Conservation (phyloP, 2,888 invertebrate species). For the Sarcophaga subvicina region DNA sequence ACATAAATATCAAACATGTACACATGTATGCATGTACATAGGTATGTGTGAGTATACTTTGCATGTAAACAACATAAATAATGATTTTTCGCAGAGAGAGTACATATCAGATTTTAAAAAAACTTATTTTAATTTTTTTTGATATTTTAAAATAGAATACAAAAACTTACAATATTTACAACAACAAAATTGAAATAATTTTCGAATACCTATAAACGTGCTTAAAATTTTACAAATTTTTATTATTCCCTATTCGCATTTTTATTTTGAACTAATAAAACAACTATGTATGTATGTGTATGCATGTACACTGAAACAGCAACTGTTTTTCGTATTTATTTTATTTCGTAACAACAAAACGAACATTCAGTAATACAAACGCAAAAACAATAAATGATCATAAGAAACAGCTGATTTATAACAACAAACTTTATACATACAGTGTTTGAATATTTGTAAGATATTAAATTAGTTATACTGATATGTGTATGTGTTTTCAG, state of each 20-base stretch:
- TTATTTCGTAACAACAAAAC: slow-evolving; percentile 64
- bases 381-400: slow-evolving; percentile 44
- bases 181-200: not conserved
- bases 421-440: not conserved
- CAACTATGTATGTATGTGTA: too few relatives aligned
- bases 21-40: not conserved
- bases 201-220: not conserved
- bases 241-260: not conserved
- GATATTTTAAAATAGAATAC: too few relatives aligned
- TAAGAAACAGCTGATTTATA: slow-evolving; percentile 71
- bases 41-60: too few relatives aligned
- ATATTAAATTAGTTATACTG: not conserved
- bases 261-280: too few relatives aligned
- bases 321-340: slow-evolving; percentile 17
- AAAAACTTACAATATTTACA: not conserved
- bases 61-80: too few relatives aligned
- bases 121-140: too few relatives aligned
- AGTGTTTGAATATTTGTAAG: too few relatives aligned
- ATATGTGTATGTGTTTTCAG: not conserved
- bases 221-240: not conserved
- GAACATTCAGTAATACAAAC: not conserved
- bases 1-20: not conserved
- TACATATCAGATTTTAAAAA: not conserved
- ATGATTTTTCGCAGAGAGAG: too few relatives aligned
- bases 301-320: too few relatives aligned